phyloP scores from a whole-genome alignment of 2,113 vertebrate genomes.

The Crotalus viridis region DNA sequence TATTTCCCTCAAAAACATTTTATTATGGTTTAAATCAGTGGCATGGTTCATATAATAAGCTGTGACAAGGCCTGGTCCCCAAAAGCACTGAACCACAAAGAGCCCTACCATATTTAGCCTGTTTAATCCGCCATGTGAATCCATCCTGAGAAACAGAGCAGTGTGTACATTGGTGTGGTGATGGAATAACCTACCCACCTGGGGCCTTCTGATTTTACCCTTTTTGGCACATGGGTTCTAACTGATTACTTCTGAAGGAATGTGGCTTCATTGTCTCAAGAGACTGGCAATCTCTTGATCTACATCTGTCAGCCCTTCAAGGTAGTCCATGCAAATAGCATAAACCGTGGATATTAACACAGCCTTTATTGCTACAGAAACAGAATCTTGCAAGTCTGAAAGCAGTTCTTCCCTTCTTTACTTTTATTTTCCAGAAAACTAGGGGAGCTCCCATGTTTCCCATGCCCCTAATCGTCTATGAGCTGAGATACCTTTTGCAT shows the following conservation, averaged over 20 bases:
- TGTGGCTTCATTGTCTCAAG: neutral
- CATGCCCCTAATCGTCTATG: neutral
- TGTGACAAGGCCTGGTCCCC: neutral
- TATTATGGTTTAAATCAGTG: neutral
- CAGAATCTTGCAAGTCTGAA: neutral
- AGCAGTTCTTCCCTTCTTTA: neutral
- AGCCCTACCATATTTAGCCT: neutral
- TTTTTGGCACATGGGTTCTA: neutral
- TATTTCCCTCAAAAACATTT: neutral
- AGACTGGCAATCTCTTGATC: neutral
- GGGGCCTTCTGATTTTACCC: neutral
- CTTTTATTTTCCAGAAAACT: neutral
- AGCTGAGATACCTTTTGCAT: neutral
- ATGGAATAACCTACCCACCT: neutral
- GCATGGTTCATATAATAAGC: neutral
- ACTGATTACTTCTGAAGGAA: neutral
- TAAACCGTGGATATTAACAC: neutral
- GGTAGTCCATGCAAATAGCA: neutral
- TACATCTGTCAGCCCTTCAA: neutral
- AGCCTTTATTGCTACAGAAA: neutral
- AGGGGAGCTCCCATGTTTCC: neutral
- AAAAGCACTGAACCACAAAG: neutral
- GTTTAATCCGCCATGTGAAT: neutral
- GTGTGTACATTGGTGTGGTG: neutral
- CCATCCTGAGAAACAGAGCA: neutral